Conservation (phyloP, 2,888 invertebrate species). For the Drosophila mimica region DNA sequence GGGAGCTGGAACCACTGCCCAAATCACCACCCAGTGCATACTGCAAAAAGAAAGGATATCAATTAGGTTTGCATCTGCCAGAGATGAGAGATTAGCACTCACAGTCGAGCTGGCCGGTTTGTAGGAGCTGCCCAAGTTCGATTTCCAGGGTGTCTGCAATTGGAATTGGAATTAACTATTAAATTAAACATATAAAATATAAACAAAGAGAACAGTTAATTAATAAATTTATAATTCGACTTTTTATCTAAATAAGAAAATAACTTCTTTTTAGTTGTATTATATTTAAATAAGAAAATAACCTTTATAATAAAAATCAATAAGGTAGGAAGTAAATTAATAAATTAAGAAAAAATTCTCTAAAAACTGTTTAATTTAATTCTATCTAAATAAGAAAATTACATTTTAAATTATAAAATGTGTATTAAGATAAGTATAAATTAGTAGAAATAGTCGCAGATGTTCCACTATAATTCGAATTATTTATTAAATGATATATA, state of each 20-base stretch:
- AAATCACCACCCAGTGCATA: constrained; percentile 83
- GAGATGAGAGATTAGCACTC: constrained; percentile 29
- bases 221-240: too few species aligned
- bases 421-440: background rate
- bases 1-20: constrained; percentile 63
- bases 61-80: accelerated
- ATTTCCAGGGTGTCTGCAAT: constrained; percentile 84
- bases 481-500: too few species aligned
- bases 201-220: background rate
- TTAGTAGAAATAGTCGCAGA: too few species aligned
- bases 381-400: background rate
- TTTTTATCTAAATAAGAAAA: background rate
- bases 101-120: constrained; percentile 82
- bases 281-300: background rate
- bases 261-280: too few species aligned
- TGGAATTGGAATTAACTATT: background rate
- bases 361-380: background rate
- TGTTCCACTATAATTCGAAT: too few species aligned
- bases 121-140: constrained; percentile 82
- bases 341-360: background rate
- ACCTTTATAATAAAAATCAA: background rate
- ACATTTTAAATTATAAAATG: background rate
- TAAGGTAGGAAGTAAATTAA: too few species aligned
- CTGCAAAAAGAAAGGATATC: constrained; percentile 49
- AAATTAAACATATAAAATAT: background rate